Evolutionary conservation across 2,113 vertebrate genomes (phyloP).

Genomic region (Neogobius melanostomus): DNA sequence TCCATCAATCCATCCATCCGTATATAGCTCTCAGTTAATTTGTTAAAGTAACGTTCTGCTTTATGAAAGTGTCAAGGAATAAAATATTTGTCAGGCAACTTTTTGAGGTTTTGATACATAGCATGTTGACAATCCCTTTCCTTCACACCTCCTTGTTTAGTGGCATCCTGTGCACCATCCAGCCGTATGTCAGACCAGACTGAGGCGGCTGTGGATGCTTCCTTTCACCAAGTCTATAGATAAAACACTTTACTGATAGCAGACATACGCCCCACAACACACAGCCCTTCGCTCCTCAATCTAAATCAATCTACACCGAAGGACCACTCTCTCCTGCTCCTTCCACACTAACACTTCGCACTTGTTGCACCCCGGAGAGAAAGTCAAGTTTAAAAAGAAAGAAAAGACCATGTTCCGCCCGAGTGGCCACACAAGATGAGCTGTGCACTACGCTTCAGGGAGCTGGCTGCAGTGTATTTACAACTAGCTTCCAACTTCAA

Average conservation of each 20-base stretch:
- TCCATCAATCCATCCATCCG: too few species aligned
- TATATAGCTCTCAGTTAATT: too few species aligned
- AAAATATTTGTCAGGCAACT: neutral
- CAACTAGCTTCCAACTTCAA: constrained; percentile 58
- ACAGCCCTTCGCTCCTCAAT: constrained; percentile 21
- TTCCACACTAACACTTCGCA: constrained; percentile 24
- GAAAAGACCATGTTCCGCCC: constrained; percentile 62
- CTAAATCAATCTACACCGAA: constrained; percentile 67
- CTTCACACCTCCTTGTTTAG: neutral
- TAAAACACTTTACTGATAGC: constrained; percentile 47
- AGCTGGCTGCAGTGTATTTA: constrained; percentile 50
- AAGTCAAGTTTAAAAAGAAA: constrained; percentile 14
- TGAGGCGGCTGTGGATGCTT: constrained; percentile 48
- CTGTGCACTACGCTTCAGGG: constrained; percentile 54
- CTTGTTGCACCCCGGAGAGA: constrained; percentile 42
- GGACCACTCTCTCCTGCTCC: constrained; percentile 37
- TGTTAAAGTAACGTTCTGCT: too few species aligned
- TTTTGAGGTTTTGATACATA: neutral
- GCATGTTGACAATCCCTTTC: neutral
- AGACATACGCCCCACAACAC: constrained; percentile 25
- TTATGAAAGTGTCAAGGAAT: neutral
- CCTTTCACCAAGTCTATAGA: constrained; percentile 47
- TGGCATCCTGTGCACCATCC: constrained; percentile 18
- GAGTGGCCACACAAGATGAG: constrained; percentile 63
- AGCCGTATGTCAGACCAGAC: constrained; percentile 42